Base-by-base conservation (phyloP, 2,113 vertebrate species). In the Callorhinus ursinus region DNA sequence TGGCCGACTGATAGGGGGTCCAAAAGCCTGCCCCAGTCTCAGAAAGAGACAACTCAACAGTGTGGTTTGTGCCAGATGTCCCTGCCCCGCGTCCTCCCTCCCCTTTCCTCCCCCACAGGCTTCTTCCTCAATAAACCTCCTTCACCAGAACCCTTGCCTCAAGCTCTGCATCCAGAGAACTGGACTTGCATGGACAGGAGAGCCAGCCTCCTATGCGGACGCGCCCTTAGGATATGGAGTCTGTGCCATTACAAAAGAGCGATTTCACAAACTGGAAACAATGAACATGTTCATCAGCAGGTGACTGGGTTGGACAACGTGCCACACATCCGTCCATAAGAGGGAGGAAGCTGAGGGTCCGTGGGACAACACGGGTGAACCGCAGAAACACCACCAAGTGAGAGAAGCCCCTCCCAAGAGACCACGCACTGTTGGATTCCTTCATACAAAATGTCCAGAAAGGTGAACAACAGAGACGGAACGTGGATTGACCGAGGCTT, bases 351-450 rank as follows among this genome's bases (percentile, higher is more conserved):
- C 13, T 7, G 1, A 0, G 2, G 63, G 39, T 1, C 0, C 0
- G 0, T 1, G 33, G 0, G 1, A 18, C 59, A 6, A 0, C 4
- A 0, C 0, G 0, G 36, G 8, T 2, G 33, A 33, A 28, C 10
- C 57, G 36, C 0, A 2, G 36, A 67, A 14, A 36, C 36, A 11
- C 0, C 0, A 2, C 7, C 0, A 4, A 19, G 77, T 4, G 12
- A 10, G 6, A 53, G 36, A 14, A 22, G 67, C 77, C 49, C 1
- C 51, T 10, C 24, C 0, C 24, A 14, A 12, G 26, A 39, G 31
- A 39, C 74, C 14, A 0, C 2, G 6, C 0, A 0, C 6, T 10
- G 9, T 1, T 0, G 0, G 21, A 42, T 6, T 76, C 49, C 14
- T 10, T 55, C 9, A 0, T 5, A 4, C 0, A 7, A 31, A 16